Evolutionary conservation across 2,113 vertebrate genomes (phyloP).

Genomic region (Onychorhynchus coronatus): DNA sequence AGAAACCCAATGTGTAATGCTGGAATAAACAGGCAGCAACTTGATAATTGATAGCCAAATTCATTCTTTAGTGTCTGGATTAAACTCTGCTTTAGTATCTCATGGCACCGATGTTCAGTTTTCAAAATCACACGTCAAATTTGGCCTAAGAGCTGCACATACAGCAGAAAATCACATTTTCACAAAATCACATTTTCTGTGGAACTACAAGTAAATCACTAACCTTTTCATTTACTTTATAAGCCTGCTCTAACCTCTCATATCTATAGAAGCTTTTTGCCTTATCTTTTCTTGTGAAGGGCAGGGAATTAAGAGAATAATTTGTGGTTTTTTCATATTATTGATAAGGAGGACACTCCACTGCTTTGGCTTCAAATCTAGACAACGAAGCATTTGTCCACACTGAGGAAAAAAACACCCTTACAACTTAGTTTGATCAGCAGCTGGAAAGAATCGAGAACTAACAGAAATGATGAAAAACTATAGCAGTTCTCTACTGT

Average conservation of each 20-base stretch:
- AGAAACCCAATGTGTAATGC: neutral
- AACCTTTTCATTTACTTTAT: neutral
- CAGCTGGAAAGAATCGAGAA: neutral
- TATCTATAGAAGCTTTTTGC: neutral
- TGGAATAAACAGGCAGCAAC: neutral
- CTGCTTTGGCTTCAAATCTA: neutral
- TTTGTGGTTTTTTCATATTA: neutral
- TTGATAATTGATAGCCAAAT: neutral
- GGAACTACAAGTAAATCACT: neutral
- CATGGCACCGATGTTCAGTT: neutral
- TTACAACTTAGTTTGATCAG: neutral
- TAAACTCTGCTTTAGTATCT: neutral
- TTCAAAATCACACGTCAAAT: neutral
- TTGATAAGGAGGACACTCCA: neutral
- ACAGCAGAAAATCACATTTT: neutral
- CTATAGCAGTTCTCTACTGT: neutral
- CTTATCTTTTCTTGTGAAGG: neutral
- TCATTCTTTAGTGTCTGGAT: neutral
- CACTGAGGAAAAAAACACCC: neutral
- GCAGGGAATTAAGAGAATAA: neutral
- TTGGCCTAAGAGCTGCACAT: neutral
- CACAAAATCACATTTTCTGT: neutral
- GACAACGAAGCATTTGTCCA: neutral
- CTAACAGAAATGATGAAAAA: neutral
- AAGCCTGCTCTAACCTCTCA: neutral